Percentiles rank a stretch among this genome's conserved stretches.
Conservation (phyloP, 1,140 invertebrate species). For the Drosophila punjabiensis region DNA sequence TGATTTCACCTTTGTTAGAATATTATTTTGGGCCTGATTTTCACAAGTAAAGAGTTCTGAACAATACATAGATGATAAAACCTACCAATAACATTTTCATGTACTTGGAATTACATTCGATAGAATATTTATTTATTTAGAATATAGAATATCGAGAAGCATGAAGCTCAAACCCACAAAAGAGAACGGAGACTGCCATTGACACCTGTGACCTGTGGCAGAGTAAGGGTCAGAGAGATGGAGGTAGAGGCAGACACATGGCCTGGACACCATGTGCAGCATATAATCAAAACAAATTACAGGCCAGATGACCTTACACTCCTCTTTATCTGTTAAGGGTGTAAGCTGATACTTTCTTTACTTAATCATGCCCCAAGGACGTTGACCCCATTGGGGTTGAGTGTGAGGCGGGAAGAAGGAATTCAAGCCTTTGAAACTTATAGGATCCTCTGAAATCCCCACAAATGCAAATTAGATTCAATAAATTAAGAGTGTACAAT, state of each 20-base stretch:
- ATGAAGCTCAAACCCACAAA: too few relatives aligned
- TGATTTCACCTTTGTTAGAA: background rate
- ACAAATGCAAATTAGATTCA: background rate
- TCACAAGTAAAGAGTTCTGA: background rate
- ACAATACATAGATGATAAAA: background rate
- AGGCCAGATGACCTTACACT: background rate
- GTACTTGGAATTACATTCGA: background rate
- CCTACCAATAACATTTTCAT: too few relatives aligned
- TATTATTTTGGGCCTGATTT: background rate
- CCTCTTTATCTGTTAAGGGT: background rate
- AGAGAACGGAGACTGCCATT: background rate
- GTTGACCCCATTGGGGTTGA: background rate
- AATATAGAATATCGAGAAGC: background rate
- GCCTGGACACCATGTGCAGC: background rate
- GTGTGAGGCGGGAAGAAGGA: too few relatives aligned
- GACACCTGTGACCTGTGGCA: background rate
- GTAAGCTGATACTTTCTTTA: constrained; percentile 30
- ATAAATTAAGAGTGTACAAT: background rate
- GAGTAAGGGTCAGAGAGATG: background rate
- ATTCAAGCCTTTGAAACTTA: background rate
- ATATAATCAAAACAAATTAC: background rate
- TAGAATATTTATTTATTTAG: background rate
- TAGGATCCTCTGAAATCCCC: background rate
- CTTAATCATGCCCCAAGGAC: constrained; percentile 18
- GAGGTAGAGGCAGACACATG: background rate